A percentile compares a stretch with the other conserved stretches of the same genome.
Evolutionary conservation across 2,113 vertebrate genomes (phyloP).

Genomic region (Xiphophorus hellerii): DNA sequence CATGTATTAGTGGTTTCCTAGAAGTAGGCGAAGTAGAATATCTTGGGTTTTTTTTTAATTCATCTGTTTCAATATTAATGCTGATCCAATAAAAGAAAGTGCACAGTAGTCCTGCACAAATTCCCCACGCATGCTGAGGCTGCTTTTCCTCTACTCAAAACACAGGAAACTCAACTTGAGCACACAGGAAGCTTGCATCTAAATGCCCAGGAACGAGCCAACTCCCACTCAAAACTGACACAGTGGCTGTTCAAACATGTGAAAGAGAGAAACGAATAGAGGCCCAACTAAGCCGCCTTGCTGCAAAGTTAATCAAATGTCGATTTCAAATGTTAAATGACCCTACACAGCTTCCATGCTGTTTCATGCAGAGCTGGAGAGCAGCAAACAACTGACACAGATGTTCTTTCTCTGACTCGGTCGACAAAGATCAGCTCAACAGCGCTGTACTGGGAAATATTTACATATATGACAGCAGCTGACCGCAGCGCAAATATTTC

Average conservation of each 20-base stretch:
- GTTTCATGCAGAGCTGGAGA: slow-evolving; percentile 19
- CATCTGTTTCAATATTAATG: background rate
- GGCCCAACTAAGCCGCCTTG: background rate
- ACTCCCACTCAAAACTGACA: slow-evolving; percentile 19
- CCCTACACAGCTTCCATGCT: slow-evolving; percentile 10
- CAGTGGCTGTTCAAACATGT: slow-evolving; percentile 14
- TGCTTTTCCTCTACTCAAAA: slow-evolving; percentile 54
- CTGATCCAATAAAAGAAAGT: background rate
- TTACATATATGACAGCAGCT: slow-evolving; percentile 11
- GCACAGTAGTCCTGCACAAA: slow-evolving; percentile 38
- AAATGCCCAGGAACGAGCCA: slow-evolving; percentile 39
- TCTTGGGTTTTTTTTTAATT: background rate
- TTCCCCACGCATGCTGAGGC: slow-evolving; percentile 33
- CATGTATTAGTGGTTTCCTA: no score
- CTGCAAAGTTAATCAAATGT: slow-evolving; percentile 10
- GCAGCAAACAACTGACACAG: slow-evolving; percentile 6
- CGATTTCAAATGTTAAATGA: background rate
- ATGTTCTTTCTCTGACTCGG: slow-evolving; percentile 10
- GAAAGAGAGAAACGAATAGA: background rate
- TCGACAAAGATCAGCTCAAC: slow-evolving; percentile 13
- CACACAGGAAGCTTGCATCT: slow-evolving; percentile 61
- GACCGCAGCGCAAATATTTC: slow-evolving; percentile 41
- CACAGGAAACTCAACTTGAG: slow-evolving; percentile 63
- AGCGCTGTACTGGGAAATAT: slow-evolving; percentile 1
- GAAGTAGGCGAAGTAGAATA: no score